A percentile compares a stretch with the other conserved stretches of the same genome.
Evolutionary conservation across 2,797 vertebrate genomes (phyloP).

Genomic region (Hozukius guyotensis): DNA sequence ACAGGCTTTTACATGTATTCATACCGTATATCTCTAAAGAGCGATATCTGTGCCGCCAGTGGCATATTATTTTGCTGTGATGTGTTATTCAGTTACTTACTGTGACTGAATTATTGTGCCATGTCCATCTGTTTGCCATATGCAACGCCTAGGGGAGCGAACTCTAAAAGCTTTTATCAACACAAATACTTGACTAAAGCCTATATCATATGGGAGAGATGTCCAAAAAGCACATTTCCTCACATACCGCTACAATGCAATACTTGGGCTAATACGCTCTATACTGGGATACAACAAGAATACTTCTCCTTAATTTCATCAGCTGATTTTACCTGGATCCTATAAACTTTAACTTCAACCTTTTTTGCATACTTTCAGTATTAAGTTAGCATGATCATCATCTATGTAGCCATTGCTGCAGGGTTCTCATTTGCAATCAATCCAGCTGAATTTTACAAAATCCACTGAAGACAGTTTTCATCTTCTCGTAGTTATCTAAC

Average conservation of each 20-base stretch:
- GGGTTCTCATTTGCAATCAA: neutral
- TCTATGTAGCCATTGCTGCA: neutral
- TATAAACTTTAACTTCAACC: neutral
- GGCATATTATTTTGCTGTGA: constrained; percentile 31
- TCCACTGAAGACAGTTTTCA: neutral
- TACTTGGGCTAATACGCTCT: neutral
- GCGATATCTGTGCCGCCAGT: constrained; percentile 3
- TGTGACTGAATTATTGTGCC: constrained; percentile 34
- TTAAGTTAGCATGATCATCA: neutral
- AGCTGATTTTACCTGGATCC: neutral
- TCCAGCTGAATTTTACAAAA: neutral
- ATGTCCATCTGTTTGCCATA: constrained; percentile 49
- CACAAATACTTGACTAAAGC: constrained; percentile 22
- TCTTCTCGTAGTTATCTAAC: neutral
- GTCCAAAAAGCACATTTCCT: constrained; percentile 11
- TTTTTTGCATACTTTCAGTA: too few species aligned
- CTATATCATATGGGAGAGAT: neutral
- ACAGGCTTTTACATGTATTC: constrained; percentile 37
- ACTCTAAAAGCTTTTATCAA: constrained; percentile 53
- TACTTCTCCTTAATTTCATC: neutral
- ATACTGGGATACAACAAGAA: neutral
- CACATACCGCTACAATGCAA: neutral
- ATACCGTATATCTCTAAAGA: constrained; percentile 14
- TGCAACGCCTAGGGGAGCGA: constrained; percentile 1
- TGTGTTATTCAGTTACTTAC: constrained; percentile 42